These are phyloP conservation scores for Hiodon tergisus DNA, from an alignment of 2,113 vertebrate genomes.

Conservation along the genomic window DNA sequence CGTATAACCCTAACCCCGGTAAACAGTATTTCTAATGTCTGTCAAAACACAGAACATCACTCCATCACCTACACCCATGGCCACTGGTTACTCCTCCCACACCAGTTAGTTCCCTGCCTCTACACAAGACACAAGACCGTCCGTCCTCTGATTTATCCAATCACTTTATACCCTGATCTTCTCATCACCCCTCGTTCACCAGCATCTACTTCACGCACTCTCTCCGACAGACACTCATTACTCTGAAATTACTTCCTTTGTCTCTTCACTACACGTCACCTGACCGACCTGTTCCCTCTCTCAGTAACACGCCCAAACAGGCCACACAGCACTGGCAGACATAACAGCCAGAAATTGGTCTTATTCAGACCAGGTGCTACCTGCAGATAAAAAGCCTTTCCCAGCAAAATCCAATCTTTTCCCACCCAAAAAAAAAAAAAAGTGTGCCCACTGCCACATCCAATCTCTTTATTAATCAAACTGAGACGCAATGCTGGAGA, in stretches of 20 bases:
- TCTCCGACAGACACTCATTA: neutral
- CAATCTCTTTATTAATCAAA: constrained; percentile 26
- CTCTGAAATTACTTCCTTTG: neutral
- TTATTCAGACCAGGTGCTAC: constrained; percentile 18
- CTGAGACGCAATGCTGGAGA: neutral
- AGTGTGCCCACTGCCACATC: neutral
- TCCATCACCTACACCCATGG: too few relatives aligned
- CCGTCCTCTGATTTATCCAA: too few relatives aligned
- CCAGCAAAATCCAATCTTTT: constrained; percentile 3
- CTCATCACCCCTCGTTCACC: too few relatives aligned
- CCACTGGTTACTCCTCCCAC: too few relatives aligned
- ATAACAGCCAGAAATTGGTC: constrained; percentile 13
- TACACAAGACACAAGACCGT: too few relatives aligned
- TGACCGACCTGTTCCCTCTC: neutral
- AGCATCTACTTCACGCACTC: neutral
- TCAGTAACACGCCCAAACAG: neutral
- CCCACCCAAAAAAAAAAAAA: neutral
- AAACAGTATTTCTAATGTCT: too few relatives aligned
- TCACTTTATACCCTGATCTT: too few relatives aligned
- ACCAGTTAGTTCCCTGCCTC: too few relatives aligned
- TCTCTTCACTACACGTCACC: constrained; percentile 1
- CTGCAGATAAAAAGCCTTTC: constrained; percentile 17
- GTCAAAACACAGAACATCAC: too few relatives aligned
- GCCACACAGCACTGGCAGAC: neutral
- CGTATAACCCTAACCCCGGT: too few relatives aligned